A percentile compares a stretch with the other conserved stretches of the same genome.
Evolutionary conservation across 2,113 vertebrate genomes (phyloP).

Genomic region (Scartelaos histophorus): DNA sequence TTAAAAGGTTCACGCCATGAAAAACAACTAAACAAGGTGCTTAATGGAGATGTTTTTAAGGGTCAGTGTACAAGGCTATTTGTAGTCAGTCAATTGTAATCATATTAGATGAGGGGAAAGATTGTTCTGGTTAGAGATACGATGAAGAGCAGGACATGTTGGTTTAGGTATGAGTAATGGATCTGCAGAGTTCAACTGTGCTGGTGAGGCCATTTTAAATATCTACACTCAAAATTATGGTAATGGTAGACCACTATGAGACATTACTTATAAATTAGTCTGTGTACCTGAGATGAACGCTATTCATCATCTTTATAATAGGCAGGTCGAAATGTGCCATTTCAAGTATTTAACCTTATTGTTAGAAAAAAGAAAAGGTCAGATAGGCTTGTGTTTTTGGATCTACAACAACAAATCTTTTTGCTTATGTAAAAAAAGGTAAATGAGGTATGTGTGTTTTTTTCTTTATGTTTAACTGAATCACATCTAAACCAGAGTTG

Average conservation of each 20-base stretch:
- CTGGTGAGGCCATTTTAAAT: slow-evolving; percentile 53
- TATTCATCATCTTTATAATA: slow-evolving; percentile 20
- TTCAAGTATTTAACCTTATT: slow-evolving; percentile 14
- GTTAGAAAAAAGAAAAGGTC: not conserved
- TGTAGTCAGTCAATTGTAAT: slow-evolving; percentile 76
- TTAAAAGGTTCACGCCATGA: slow-evolving; percentile 9
- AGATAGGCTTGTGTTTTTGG: not conserved
- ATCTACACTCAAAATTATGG: slow-evolving; percentile 56
- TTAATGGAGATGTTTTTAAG: slow-evolving; percentile 58
- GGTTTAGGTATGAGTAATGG: slow-evolving; percentile 71
- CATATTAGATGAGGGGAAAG: slow-evolving; percentile 62
- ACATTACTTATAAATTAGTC: slow-evolving; percentile 56
- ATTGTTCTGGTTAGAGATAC: slow-evolving; percentile 61
- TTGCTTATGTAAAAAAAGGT: not conserved
- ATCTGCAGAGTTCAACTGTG: slow-evolving; percentile 36
- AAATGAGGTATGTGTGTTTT: too few species aligned
- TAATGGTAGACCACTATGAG: slow-evolving; percentile 48
- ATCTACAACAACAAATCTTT: not conserved
- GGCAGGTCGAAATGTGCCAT: slow-evolving; percentile 4
- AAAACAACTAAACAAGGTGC: slow-evolving; percentile 61
- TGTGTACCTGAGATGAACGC: slow-evolving; percentile 37
- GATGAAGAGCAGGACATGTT: slow-evolving; percentile 54
- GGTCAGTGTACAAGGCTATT: slow-evolving; percentile 71
- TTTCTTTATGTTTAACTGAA: too few species aligned
- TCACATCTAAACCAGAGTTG: too few species aligned